Conservation (phyloP, 2,113 vertebrate genomes). For the Onychostruthus taczanowskii region DNA sequence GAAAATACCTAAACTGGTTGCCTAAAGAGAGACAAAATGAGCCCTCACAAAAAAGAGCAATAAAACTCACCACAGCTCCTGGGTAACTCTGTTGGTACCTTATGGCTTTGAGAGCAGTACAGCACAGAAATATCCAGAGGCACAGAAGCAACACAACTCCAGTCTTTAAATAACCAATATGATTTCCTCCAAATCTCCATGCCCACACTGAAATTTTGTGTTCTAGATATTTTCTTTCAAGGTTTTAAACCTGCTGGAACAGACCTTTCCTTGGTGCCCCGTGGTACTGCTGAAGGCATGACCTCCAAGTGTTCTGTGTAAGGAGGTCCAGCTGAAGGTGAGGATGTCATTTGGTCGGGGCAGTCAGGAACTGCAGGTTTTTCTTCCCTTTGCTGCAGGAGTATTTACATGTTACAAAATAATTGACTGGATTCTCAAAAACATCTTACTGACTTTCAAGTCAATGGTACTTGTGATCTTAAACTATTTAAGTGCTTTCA, state of each 20-base stretch:
- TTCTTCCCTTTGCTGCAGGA: neutral
- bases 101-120: neutral
- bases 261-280: neutral
- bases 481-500: neutral
- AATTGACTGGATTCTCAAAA: neutral
- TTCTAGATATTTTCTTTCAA: neutral
- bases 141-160: neutral
- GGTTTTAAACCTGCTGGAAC: neutral
- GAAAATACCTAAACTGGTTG: neutral
- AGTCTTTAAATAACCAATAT: neutral
- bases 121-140: neutral
- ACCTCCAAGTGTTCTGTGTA: neutral
- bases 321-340: neutral
- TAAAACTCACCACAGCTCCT: neutral
- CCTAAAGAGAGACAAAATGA: neutral
- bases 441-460: neutral
- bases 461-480: neutral
- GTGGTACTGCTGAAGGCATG: rapidly evolving
- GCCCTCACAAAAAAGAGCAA: neutral
- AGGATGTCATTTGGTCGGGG: neutral
- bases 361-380: neutral
- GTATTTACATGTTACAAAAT: neutral
- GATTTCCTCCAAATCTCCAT: neutral
- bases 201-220: neutral
- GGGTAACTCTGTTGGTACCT: neutral